Conservation (phyloP, 2,113 vertebrate genomes). For the Gymnogyps californianus region DNA sequence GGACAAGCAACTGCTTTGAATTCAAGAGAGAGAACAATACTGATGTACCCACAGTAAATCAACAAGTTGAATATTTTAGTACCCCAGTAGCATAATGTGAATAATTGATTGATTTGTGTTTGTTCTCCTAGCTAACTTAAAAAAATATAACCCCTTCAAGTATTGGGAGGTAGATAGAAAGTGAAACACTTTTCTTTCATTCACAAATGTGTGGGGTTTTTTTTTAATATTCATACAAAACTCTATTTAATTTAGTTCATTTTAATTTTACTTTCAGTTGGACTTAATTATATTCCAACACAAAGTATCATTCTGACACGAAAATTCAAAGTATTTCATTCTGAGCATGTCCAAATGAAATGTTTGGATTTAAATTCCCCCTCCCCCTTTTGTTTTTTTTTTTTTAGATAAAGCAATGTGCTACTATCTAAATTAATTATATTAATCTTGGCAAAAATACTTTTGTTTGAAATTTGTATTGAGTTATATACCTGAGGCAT, state of each 20-base stretch:
- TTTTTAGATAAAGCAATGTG: background rate
- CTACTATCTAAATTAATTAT: background rate
- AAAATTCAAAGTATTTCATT: background rate
- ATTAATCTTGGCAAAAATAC: background rate
- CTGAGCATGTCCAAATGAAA: background rate
- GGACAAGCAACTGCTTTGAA: background rate
- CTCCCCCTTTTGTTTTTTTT: no score
- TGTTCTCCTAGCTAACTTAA: background rate
- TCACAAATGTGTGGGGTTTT: fast-evolving
- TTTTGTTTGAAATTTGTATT: background rate
- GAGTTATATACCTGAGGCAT: background rate
- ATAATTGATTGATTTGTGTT: background rate
- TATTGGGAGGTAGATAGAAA: background rate
- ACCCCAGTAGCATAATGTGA: background rate
- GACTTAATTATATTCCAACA: background rate
- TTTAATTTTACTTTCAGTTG: background rate
- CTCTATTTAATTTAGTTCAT: background rate
- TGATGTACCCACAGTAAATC: background rate
- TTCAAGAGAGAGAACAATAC: background rate
- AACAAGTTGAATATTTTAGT: background rate
- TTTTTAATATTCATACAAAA: background rate
- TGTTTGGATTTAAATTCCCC: background rate
- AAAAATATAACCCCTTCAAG: background rate
- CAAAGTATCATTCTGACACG: background rate
- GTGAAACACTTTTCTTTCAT: background rate